Conservation (phyloP, 2,888 invertebrate species). For the Microctonus hyperodae region DNA sequence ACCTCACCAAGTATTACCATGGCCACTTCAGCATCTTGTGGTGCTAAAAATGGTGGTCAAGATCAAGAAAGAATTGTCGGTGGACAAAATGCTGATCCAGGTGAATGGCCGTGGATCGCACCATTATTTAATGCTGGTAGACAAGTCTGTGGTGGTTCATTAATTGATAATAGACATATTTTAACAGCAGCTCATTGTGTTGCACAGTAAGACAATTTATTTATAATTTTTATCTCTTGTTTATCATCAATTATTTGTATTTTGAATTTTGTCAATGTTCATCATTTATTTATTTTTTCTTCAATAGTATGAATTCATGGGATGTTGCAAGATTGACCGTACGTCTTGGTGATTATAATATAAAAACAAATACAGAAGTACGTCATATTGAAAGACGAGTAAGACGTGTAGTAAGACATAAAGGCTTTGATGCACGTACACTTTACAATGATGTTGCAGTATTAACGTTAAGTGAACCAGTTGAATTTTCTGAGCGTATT, state of each 20-base stretch:
- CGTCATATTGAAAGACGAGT: constrained; percentile 81
- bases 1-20: constrained; percentile 37
- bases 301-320: constrained; percentile 84
- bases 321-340: constrained; percentile 85
- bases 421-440: constrained; percentile 83
- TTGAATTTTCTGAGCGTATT: constrained; percentile 74
- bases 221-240: constrained; percentile 33
- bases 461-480: constrained; percentile 79
- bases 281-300: neutral
- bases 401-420: constrained; percentile 83
- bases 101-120: constrained; percentile 88
- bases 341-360: constrained; percentile 84
- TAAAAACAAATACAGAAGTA: constrained; percentile 77
- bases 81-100: constrained; percentile 79
- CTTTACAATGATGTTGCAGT: constrained; percentile 88
- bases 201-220: constrained; percentile 75
- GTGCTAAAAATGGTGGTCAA: constrained; percentile 79
- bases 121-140: constrained; percentile 83
- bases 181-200: constrained; percentile 90
- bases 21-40: constrained; percentile 67
- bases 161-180: constrained; percentile 80
- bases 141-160: constrained; percentile 88
- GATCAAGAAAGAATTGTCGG: constrained; percentile 85
- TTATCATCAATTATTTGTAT: constrained; percentile 1
- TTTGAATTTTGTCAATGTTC: constrained; percentile 5